A percentile compares a stretch with the other conserved stretches of the same genome.
These are phyloP conservation scores for Pissodes strobi DNA, from an alignment of 1,140 invertebrate species.

Conservation along the genomic window DNA sequence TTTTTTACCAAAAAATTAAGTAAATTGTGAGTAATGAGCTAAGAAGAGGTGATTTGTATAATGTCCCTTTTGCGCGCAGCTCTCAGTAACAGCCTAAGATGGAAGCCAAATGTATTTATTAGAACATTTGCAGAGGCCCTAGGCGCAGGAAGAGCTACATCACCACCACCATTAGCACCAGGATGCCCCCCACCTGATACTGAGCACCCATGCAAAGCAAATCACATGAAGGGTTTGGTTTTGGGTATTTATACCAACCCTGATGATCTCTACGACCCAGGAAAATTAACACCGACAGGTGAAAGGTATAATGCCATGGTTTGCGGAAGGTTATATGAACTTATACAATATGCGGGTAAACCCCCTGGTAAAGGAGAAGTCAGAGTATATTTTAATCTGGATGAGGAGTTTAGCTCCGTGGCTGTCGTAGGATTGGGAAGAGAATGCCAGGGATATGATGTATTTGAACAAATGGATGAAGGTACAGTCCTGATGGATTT, in stretches of 20 bases:
- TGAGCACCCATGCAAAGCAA: conserved; percentile 38
- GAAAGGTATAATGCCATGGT: conserved; percentile 60
- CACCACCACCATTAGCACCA: conserved; percentile 2
- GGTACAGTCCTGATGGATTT: no score
- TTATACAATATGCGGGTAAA: conserved; percentile 49
- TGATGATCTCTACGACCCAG: conserved; percentile 55
- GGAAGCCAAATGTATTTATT: neutral
- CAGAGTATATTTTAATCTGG: conserved; percentile 66
- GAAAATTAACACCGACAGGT: conserved; percentile 62
- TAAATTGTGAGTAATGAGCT: conserved; percentile 37
- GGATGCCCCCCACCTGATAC: conserved; percentile 18
- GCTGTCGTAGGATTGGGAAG: conserved; percentile 72
- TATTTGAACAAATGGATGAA: conserved; percentile 70
- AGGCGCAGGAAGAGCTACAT: neutral
- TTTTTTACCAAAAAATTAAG: conserved; percentile 22
- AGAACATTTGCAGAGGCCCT: conserved; percentile 8
- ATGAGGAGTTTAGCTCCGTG: conserved; percentile 65
- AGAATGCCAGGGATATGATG: conserved; percentile 66
- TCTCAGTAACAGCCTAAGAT: conserved; percentile 4
- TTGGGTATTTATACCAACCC: conserved; percentile 62
- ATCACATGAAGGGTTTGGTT: conserved; percentile 58
- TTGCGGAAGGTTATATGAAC: conserved; percentile 44
- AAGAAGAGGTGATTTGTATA: conserved; percentile 10
- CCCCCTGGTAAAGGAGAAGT: conserved; percentile 60
- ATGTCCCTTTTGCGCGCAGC: conserved; percentile 30